These are phyloP conservation scores for Acanthosoma haemorrhoidale DNA, from an alignment of 2,888 invertebrate genomes.

Conservation along the genomic window DNA sequence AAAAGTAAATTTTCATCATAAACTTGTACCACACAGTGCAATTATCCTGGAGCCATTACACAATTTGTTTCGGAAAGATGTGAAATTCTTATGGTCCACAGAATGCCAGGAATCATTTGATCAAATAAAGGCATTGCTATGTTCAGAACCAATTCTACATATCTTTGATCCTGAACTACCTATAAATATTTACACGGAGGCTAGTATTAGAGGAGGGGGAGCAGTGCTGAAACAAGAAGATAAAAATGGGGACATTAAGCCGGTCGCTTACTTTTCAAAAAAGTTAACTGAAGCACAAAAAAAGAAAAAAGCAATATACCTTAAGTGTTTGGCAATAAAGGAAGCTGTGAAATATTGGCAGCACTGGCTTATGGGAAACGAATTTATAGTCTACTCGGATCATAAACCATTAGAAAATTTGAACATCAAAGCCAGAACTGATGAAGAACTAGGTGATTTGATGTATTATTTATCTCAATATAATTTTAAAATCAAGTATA, in stretches of 20 bases:
- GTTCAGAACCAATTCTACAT: conserved; percentile 41
- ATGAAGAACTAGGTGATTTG: conserved; percentile 38
- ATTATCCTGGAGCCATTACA: no score
- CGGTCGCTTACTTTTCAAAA: no score
- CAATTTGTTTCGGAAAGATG: conserved; percentile 26
- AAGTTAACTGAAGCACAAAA: no score
- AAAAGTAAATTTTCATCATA: conserved; percentile 30
- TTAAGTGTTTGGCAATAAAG: conserved; percentile 35
- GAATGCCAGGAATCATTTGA: conserved; percentile 25
- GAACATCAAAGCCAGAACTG: conserved; percentile 36
- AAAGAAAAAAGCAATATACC: conserved; percentile 34
- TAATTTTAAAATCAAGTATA: conserved; percentile 38
- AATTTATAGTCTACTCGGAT: conserved; percentile 23
- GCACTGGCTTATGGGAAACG: conserved; percentile 28
- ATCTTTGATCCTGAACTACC: conserved; percentile 42
- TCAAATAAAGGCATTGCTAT: conserved; percentile 34
- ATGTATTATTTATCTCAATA: conserved; percentile 38
- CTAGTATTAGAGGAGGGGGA: conserved; percentile 40
- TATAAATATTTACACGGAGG: conserved; percentile 43
- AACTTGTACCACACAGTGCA: conserved; percentile 23
- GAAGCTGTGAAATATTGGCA: conserved; percentile 34
- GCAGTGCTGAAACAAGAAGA: no score
- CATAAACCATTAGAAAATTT: conserved; percentile 38
- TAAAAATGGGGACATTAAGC: no score
- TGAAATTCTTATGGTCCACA: conserved; percentile 17